phyloP scores from a whole-genome alignment of 2,888 invertebrate species.

The Acronicta aceris region DNA sequence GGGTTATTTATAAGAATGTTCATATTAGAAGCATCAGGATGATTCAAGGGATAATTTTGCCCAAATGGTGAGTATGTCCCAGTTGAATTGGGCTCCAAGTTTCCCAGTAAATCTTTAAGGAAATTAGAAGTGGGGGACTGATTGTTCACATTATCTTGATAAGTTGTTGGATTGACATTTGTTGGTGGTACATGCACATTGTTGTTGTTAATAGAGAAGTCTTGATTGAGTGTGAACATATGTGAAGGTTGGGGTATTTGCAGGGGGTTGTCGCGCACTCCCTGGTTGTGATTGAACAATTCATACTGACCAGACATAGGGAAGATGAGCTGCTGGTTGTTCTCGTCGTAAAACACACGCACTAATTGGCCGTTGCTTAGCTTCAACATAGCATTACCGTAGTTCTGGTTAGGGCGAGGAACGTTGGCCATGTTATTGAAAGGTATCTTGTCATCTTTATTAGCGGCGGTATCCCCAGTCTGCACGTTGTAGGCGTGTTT shows the following conservation, averaged over 20 bases:
- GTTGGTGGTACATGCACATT: slow-evolving; percentile 69
- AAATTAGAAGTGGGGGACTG: slow-evolving; percentile 85
- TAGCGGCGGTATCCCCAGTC: slow-evolving; percentile 69
- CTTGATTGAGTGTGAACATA: slow-evolving; percentile 81
- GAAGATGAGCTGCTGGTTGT: slow-evolving; percentile 83
- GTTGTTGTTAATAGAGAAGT: slow-evolving; percentile 73
- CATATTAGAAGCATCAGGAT: slow-evolving; percentile 79
- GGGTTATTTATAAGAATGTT: slow-evolving; percentile 74
- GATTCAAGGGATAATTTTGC: slow-evolving; percentile 88
- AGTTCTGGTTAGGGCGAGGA: slow-evolving; percentile 76
- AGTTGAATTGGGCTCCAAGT: slow-evolving; percentile 92
- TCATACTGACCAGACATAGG: slow-evolving; percentile 86
- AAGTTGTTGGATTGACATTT: slow-evolving; percentile 66
- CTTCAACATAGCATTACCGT: slow-evolving; percentile 84
- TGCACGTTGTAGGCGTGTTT: slow-evolving; percentile 78
- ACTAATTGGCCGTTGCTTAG: slow-evolving; percentile 84
- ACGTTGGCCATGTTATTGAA: slow-evolving; percentile 72
- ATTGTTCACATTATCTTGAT: slow-evolving; percentile 70
- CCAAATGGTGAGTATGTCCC: slow-evolving; percentile 94
- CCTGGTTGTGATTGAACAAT: slow-evolving; percentile 81
- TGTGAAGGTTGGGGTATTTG: slow-evolving; percentile 74
- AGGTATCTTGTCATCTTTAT: slow-evolving; percentile 75
- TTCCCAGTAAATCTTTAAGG: slow-evolving; percentile 92
- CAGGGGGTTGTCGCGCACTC: slow-evolving; percentile 75
- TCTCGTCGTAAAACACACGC: slow-evolving; percentile 83